Evolutionary conservation across 2,888 invertebrate species (phyloP).

Genomic region (Teinopalpus imperialis): DNA sequence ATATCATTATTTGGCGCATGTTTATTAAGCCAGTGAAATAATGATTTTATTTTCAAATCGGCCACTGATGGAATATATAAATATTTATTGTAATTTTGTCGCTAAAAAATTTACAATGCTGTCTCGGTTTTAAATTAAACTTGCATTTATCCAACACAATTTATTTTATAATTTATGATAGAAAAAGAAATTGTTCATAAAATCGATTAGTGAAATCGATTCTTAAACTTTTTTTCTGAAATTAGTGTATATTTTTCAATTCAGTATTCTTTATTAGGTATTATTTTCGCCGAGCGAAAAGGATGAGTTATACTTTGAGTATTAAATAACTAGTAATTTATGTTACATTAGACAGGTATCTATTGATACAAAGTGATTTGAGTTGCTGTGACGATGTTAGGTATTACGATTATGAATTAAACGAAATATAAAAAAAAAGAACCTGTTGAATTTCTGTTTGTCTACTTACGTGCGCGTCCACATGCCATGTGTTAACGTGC

Average conservation of each 20-base stretch:
- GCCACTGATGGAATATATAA: slow-evolving; percentile 12
- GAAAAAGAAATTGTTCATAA: slow-evolving; percentile 16
- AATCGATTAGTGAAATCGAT: slow-evolving; percentile 22
- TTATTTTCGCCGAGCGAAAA: slow-evolving; percentile 68
- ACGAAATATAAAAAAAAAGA: slow-evolving; percentile 36
- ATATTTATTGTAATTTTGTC: too few species aligned
- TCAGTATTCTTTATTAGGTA: slow-evolving; percentile 48
- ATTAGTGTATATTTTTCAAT: slow-evolving; percentile 34
- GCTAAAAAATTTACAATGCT: too few species aligned
- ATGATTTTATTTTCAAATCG: neutral
- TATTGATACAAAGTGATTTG: slow-evolving; percentile 71
- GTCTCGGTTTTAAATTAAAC: slow-evolving; percentile 2
- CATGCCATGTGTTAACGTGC: slow-evolving; percentile 16
- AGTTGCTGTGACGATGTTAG: slow-evolving; percentile 69
- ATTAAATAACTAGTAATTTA: slow-evolving; percentile 41
- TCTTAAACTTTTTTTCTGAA: slow-evolving; percentile 32
- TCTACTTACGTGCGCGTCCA: slow-evolving; percentile 19
- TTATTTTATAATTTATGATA: slow-evolving; percentile 7
- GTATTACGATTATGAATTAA: slow-evolving; percentile 34
- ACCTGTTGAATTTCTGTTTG: slow-evolving; percentile 31
- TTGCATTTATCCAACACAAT: slow-evolving; percentile 18
- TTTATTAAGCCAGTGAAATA: neutral
- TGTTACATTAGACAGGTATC: slow-evolving; percentile 54
- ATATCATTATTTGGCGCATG: too few species aligned
- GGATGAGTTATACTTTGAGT: slow-evolving; percentile 48